Base-by-base conservation (phyloP, 2,797 vertebrate species). In the Steatocranus sp. region DNA sequence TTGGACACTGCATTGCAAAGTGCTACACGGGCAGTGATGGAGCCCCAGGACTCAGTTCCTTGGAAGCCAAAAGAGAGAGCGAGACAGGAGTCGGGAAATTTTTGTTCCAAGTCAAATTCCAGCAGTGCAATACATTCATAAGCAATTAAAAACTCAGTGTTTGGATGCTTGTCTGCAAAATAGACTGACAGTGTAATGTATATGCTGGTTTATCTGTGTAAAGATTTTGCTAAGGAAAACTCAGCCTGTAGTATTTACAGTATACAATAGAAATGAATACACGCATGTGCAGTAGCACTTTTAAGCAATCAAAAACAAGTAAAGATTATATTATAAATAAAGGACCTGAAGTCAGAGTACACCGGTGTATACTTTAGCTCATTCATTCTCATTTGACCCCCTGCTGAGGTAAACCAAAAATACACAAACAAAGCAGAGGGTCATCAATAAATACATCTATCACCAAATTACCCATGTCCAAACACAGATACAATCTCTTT, bases 1-100 rank as follows among this genome's bases (percentile, higher is more conserved):
- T 86, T 20, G 20, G 92, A 89, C 88, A 56, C 78, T 66, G 73
- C 75, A 12, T 4, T 48, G 81, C 25, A 34, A 85, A 78, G 83
- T 25, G 79, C 75, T 83, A 9, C 41, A 48, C 68, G 32, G 75
- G 58, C 80, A 79, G 79, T 4, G 48, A 27, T 7, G 75, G 49
- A 73, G 51, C 66, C 80, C 83, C 36, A 7, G 80, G 70, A 84
- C 77, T 53, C 27, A 49, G 12, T 8, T 68, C 66, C 75, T 66
- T 80, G 50, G 17, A 30, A 30, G 36, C 34, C 51, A 32, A 43
- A 58, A 81, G 11, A 78, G 74, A 79, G 66, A 81, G 76, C 82
- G 17, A 75, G 75, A 66, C 77, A 53, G 34, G 34, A 89, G 81
- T 84, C 5, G 56, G 73, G 56, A 80, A 0, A 7, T 79, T 78